A percentile compares a stretch with the other conserved stretches of the same genome.
Conservation (phyloP, 2,797 vertebrate species). For the Liparis tanakae region DNA sequence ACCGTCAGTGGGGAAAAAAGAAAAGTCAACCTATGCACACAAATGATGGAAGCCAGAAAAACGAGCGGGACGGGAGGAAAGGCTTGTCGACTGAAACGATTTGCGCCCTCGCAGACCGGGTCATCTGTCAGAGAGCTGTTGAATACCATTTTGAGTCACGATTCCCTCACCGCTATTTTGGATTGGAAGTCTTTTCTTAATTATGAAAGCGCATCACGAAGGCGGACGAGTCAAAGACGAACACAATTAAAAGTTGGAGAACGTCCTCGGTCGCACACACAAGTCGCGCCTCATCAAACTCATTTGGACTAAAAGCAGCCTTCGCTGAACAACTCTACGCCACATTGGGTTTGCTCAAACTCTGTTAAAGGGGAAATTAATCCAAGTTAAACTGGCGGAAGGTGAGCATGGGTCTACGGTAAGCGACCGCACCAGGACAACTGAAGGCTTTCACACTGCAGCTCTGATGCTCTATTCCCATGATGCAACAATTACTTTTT, state of each 20-base stretch:
- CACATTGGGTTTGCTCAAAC: conserved; percentile 39
- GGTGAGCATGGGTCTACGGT: background rate
- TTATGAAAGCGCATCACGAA: conserved; percentile 46
- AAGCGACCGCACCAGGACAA: background rate
- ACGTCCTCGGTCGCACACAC: background rate
- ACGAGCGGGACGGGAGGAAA: conserved; percentile 12
- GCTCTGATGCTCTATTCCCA: background rate
- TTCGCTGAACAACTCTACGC: conserved; percentile 26
- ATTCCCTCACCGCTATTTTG: conserved; percentile 12
- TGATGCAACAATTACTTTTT: background rate
- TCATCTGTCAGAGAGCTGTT: conserved; percentile 26
- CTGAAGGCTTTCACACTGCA: background rate
- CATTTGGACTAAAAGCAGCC: conserved; percentile 39
- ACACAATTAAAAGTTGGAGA: conserved; percentile 55
- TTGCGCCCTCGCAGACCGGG: conserved; percentile 12
- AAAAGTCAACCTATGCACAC: conserved; percentile 39
- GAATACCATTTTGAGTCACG: conserved; percentile 6
- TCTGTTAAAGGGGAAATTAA: conserved; percentile 29
- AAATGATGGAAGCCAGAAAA: conserved; percentile 46
- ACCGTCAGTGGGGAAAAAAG: conserved; percentile 8
- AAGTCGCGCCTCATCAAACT: conserved; percentile 47
- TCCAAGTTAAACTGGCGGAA: conserved; percentile 24
- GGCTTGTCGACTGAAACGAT: conserved; percentile 27
- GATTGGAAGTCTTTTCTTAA: conserved; percentile 44
- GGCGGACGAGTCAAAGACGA: conserved; percentile 33